Base-by-base conservation (phyloP, 2,888 invertebrate genomes). In the Trichogramma dendrolimi region DNA sequence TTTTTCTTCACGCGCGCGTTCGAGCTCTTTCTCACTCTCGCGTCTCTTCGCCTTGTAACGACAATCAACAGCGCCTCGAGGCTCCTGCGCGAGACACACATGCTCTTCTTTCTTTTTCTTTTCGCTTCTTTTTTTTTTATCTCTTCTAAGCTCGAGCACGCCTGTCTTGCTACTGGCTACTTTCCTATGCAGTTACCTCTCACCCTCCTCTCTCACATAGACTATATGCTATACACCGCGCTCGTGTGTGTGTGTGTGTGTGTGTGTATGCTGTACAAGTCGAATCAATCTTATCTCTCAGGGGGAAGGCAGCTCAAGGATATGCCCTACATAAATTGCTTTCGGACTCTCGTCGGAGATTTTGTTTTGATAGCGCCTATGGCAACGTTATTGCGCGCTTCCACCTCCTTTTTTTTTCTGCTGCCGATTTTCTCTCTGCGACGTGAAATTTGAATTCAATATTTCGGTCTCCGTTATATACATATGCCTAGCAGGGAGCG, bases 11-110 rank as follows among this genome's bases (percentile, higher is more conserved):
- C 27, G 27, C 27, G 27, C 27, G 27, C 27, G 27, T 27, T 27
- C 27, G 27, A 27, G 27, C 27, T 27, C 27, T 27, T 27, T 27
- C 27, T 27, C 27, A 27, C 27, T 27, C 27, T 27, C 27, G 57
- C 53, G 49, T 61, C 60, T 58, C 58, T 11, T 52, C 55, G 56
- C 53, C 67, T 58, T 54, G 67, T 60, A 68, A 62, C 67, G 68
- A 71, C 71, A 71, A 71, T 71, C 71, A 70, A 67, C 69, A 62
- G 65, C 66, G 69, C 69, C 70, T 62, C 57, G 58, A 27, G 64
- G 67, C 68, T 60, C 63, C 43, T 54, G 46, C 54, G 65, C 27
- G 27, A 27, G 27, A 27, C 27, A 27, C 27, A 27, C 27, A 27
- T 27, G 27, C 27, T 27, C 27, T 27, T 27, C 27, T 27, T 27